Evolutionary conservation across 2,113 vertebrate species (phyloP), one percentile per base, ranked within the genome.

Genomic region (Illadopsis cleaveri): DNA sequence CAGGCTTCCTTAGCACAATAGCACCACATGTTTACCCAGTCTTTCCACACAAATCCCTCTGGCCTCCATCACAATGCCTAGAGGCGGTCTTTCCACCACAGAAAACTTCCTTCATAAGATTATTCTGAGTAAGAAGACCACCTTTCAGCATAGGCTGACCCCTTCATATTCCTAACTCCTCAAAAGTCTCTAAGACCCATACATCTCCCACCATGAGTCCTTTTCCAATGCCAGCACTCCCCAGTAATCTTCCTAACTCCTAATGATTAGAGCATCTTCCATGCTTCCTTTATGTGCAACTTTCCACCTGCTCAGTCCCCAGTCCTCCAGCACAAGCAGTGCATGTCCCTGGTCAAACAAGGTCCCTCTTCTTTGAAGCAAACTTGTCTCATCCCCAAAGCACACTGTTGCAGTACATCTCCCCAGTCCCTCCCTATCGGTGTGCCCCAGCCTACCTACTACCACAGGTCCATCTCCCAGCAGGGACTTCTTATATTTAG

Each of bases 401-500:
- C 53, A 30, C 28, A 17, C 22, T 11, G 18, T 7, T 16, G 19
- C 5, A 1, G 35, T n/a, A 33, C 42, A 77, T 53, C 45, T 72
- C 45, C 51, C 60, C 69, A 45, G 24, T 28, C 13, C 20, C 13
- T 8, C 54, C 60, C 20, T 10, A 24, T 1, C 45, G 82, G 48
- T 4, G 1, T 73, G 20, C 35, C 86, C 35, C 78, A 70, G 45
- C 97, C 70, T 91, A 98, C 98, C 98, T 98, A 97, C 96, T 70
- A 98, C 96, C 58, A 98, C 97, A 17, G 98, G 98, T 19, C 86
- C 97, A 8, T 98, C 98, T 38, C 98, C 98, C 86, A 98, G 96
- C 57, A 98, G 96, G 2, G 98, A 98, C 72, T 98, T 98, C 97
- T 98, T 98, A 90, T 98, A 98, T 44, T 98, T 98, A 15, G 92